Evolutionary conservation across 2,888 invertebrate species (phyloP).

Genomic region (Synanthedon tipuliformis): DNA sequence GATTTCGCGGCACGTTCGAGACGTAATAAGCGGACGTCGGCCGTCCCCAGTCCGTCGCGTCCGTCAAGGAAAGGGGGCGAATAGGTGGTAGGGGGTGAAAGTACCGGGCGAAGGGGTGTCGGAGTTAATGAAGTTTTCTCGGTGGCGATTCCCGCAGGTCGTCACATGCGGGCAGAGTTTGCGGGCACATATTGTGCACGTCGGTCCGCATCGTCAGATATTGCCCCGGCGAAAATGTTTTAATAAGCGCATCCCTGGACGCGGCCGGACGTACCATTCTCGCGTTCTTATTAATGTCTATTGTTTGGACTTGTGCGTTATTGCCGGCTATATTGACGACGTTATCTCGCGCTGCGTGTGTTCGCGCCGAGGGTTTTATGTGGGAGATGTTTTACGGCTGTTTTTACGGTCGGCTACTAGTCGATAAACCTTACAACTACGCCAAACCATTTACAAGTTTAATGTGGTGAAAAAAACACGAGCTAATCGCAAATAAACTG

Average conservation of each 20-base stretch:
- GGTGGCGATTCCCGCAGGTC: slow-evolving; percentile 69
- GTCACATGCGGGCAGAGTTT: slow-evolving; percentile 65
- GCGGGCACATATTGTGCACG: slow-evolving; percentile 66
- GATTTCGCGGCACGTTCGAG: slow-evolving; percentile 67
- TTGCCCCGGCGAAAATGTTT: slow-evolving; percentile 63
- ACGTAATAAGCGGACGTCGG: slow-evolving; percentile 63
- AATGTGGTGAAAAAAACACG: neutral
- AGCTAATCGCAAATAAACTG: neutral
- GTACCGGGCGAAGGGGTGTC: slow-evolving; percentile 37
- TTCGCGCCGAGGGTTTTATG: neutral
- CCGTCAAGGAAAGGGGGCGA: slow-evolving; percentile 21
- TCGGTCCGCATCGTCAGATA: slow-evolving; percentile 48
- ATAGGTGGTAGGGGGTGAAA: slow-evolving; percentile 11
- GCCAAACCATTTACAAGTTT: neutral
- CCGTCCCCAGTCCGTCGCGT: slow-evolving; percentile 50
- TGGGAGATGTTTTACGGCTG: slow-evolving; percentile 7
- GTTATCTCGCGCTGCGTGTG: slow-evolving; percentile 4
- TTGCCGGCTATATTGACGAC: slow-evolving; percentile 44
- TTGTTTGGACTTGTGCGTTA: slow-evolving; percentile 65
- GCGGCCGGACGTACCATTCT: slow-evolving; percentile 37
- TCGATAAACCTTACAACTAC: slow-evolving; percentile 7
- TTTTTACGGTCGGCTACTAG: slow-evolving; percentile 9
- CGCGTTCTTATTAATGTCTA: slow-evolving; percentile 64
- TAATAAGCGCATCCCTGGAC: slow-evolving; percentile 64
- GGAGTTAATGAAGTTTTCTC: slow-evolving; percentile 72